Evolutionary conservation across 2,113 vertebrate species (phyloP), one percentile per base, ranked within the genome.

Genomic region (Donacobius atricapilla): DNA sequence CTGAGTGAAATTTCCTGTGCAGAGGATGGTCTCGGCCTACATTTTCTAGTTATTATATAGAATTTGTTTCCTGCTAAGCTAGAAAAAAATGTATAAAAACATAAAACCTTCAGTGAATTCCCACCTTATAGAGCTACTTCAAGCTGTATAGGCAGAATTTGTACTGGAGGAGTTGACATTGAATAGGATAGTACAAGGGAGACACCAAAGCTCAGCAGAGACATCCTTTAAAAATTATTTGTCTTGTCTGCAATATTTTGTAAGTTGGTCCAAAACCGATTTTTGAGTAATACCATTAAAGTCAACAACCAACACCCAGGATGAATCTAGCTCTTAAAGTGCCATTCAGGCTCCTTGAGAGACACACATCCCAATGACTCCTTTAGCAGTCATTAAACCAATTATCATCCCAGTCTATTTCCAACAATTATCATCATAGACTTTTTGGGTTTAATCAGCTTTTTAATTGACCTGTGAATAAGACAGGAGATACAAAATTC

Each of bases 361-460:
- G 79, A 86, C 63, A 54, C 44, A 22, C 92, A 88, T 97, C 79
- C 93, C 93, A 92, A 80, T 80, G 93, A 96, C 94, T 97, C 92
- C 91, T 96, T 93, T 91, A 95, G 85, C 71, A 96, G 92, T 94
- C 95, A 97, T 96, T 97, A 97, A 96, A 94, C 95, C 95, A 96
- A 96, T 96, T 96, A 95, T 97, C 95, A 95, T 96, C 91, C 94
- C 88, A 88, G 94, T 96, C 90, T 96, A 93, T 96, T 96, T 97
- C 87, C 93, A 95, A 88, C 94, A 95, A 93, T 96, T 96, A 96
- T 96, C 93, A 96, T 96, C 90, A 94, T 75, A 91, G 85, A 96
- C 87, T 96, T 96, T 96, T 93, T 77, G 71, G 79, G 83, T 88
- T 95, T 96, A 95, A 97, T 97, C 94, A 93, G 85, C 80, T 96